Base-by-base conservation (phyloP, 1,140 invertebrate species). In the Leguminivora glycinivorella region DNA sequence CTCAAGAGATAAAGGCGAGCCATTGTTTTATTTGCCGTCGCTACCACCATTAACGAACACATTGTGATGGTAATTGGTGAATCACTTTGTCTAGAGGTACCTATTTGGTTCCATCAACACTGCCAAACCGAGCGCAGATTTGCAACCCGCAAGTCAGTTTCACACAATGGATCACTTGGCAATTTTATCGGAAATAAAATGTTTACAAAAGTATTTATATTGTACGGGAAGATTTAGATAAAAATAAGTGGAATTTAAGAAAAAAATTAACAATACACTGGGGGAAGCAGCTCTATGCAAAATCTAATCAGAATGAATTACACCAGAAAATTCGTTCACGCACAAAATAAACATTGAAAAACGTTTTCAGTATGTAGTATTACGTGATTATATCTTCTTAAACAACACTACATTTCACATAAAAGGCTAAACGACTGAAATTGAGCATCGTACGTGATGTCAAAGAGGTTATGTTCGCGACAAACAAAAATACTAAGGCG, bases 401-500 rank as follows among this genome's bases (percentile, higher is more conserved):
- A 63, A 24, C 34, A 72, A 38, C 70, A 68, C 72, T 72, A 75
- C 69, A 68, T 56, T 71, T 67, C 69, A 75, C 69, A 74, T 67
- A 78, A 74, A 66, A 72, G 56, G 52, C 68, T 63, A 80, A 79
- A 84, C 60, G 75, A 76, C 75, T 76, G 79, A 79, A 83, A 84
- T 72, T 80, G 80, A 83, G 74, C 80, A 82, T 76, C 78, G 75
- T 83, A 82, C 71, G 72, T 80, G 76, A 79, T 81, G 72, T 73
- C 68, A 80, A 76, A 86, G 84, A 91, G 89, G 89, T 91, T 91
- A 91, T 90, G 89, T 90, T 83, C 86, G 71, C 83, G 79, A 90
- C 86, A 90, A 91, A 91, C 89, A 91, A 91, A 91, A 89, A 90
- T 91, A 90, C 79, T 84, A 88, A 91, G 89, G 89, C 89, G 89